phyloP scores from a whole-genome alignment of 1,140 invertebrate genomes.

The Bombus waltoni region DNA sequence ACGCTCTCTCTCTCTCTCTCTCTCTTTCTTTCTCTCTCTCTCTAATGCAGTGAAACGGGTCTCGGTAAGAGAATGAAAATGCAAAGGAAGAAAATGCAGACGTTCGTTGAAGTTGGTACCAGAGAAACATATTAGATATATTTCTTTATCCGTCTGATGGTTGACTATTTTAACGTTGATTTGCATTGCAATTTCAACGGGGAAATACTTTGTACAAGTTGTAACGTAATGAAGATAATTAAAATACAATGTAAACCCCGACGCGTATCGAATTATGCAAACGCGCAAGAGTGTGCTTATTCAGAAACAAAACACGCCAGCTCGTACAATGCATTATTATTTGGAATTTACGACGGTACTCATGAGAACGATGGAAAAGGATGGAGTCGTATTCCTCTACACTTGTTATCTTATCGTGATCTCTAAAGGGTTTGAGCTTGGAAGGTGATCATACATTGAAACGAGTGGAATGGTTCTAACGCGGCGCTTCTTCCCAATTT shows the following conservation, averaged over 20 bases:
- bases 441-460: not conserved
- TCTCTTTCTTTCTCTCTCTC: not conserved
- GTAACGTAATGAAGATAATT: constrained; percentile 46
- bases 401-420: constrained; percentile 51
- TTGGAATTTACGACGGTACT: constrained; percentile 48
- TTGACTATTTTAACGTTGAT: constrained; percentile 15
- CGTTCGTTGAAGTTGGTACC: too few relatives aligned
- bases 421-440: constrained; percentile 21
- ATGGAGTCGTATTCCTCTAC: constrained; percentile 38
- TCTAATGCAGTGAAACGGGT: not conserved
- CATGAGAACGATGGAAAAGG: constrained; percentile 47
- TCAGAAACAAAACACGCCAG: constrained; percentile 49
- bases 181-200: not conserved
- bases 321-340: constrained; percentile 49
- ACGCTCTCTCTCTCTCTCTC: too few relatives aligned
- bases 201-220: constrained; percentile 29
- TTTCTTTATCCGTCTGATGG: not conserved
- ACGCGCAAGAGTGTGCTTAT: constrained; percentile 36
- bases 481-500: not conserved
- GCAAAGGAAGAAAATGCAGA: not conserved
- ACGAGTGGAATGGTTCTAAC: not conserved
- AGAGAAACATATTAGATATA: not conserved
- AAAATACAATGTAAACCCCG: constrained; percentile 48
- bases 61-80: not conserved
- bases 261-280: constrained; percentile 52